Evolutionary conservation across 2,113 vertebrate species (phyloP), one percentile per base, ranked within the genome.

Genomic region (Heterocephalus glaber): DNA sequence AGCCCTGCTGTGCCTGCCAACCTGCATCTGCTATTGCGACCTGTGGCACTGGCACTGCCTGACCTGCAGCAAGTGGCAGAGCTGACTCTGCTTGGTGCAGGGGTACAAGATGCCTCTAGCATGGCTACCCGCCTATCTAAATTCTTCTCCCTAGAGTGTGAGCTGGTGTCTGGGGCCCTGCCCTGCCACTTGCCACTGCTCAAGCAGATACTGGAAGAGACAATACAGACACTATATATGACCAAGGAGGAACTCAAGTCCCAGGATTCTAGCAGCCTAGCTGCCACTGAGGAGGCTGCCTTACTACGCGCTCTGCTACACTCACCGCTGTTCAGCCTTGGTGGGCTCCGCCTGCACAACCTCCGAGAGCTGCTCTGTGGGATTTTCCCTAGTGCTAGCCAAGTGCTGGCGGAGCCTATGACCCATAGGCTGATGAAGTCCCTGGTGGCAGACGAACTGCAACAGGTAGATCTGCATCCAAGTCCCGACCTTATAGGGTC

Each of bases 81-180:
- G 96, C 98, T 99, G 77, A 97, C 98, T 68, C 96, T 99, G 28
- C 95, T 98, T 47, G 98, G 98, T 5, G 97, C 98, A 3, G 99
- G 99, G 35, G 98, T 99, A 70, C 97, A 94, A 68, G 98, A 99
- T 3, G 98, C 99, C 33, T 33, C 83, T 6, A 92, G n/a, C 58
- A 95, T 99, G 85, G 99, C 99, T 54, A 93, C 92, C 0, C 97
- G 98, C 79, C 97, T 99, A 1, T 97, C 98, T 38, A 97, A 94
- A 81, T 98, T 99, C 66, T 96, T 99, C 33, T 96, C 91, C 82
- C 81, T 99, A 26, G 98, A 98, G 63, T 93, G 91, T 65, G 98
- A 99, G 93, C 98, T 98, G 10, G 88, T 66, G 13, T 97, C 98
- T 60, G 96, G 98, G n/a, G 96, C 98, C 44, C 95, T 96, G 41